Evolutionary conservation across 1,140 invertebrate genomes (phyloP).

Genomic region (Pseudomyrmex flavicornis): DNA sequence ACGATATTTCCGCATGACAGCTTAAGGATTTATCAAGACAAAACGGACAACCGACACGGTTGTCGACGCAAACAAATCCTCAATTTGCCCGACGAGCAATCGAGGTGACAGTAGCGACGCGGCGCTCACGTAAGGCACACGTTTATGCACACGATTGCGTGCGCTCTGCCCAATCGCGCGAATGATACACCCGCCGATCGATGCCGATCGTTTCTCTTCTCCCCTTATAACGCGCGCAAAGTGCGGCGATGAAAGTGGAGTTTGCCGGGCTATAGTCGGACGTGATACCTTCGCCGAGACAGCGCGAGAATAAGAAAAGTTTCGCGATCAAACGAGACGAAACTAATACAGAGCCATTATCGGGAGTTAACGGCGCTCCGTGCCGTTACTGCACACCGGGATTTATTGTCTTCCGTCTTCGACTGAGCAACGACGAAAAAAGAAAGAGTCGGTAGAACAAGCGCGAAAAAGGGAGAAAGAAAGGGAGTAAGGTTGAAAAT

Average conservation of each 20-base stretch:
- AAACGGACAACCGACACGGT: slow-evolving; percentile 14
- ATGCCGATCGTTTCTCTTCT: not conserved
- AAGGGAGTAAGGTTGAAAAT: slow-evolving; percentile 36
- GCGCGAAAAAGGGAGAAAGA: not conserved
- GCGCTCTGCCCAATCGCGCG: slow-evolving; percentile 34
- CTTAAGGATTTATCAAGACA: slow-evolving; percentile 54
- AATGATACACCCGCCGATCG: slow-evolving; percentile 32
- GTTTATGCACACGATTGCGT: slow-evolving; percentile 42
- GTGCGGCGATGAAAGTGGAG: slow-evolving; percentile 7
- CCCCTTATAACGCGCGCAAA: too few species aligned
- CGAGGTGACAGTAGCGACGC: slow-evolving; percentile 29
- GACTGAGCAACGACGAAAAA: slow-evolving; percentile 8
- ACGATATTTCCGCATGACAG: slow-evolving; percentile 50
- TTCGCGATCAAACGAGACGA: slow-evolving; percentile 56
- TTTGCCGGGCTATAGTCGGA: slow-evolving; percentile 2
- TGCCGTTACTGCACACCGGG: slow-evolving; percentile 49
- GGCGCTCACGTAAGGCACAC: slow-evolving; percentile 20
- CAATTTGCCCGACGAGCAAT: slow-evolving; percentile 56
- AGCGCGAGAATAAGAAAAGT: slow-evolving; percentile 57
- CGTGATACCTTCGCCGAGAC: slow-evolving; percentile 54
- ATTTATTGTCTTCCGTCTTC: slow-evolving; percentile 60
- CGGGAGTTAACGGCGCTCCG: slow-evolving; percentile 62
- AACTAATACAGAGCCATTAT: slow-evolving; percentile 69
- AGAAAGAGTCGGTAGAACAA: not conserved
- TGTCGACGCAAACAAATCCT: slow-evolving; percentile 54